A percentile compares a stretch with the other conserved stretches of the same genome.
These are phyloP conservation scores for Micropterix aruncella DNA, from an alignment of 2,888 invertebrate species.

Conservation along the genomic window DNA sequence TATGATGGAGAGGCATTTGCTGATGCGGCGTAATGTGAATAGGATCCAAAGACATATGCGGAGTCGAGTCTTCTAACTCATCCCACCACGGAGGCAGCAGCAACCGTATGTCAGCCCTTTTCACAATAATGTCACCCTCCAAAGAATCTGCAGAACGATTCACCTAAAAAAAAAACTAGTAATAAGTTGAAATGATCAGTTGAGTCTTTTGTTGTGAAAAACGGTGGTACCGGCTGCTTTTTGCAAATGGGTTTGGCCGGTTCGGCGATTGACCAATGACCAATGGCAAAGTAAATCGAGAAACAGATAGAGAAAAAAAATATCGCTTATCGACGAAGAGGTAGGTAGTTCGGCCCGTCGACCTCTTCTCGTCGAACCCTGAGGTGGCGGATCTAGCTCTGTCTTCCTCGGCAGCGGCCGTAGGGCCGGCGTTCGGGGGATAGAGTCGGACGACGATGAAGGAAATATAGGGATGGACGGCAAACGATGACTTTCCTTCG, in stretches of 20 bases:
- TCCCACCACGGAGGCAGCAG: conserved; percentile 95
- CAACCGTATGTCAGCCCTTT: conserved; percentile 80
- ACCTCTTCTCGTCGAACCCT: too few species aligned
- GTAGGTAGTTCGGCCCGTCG: too few species aligned
- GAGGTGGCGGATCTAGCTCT: too few species aligned
- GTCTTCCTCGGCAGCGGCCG: too few species aligned
- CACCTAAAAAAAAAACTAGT: conserved; percentile 1
- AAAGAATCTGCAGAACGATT: conserved; percentile 21
- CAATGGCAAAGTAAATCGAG: too few species aligned
- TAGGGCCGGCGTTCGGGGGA: too few species aligned
- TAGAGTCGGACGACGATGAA: too few species aligned
- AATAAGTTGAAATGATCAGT: neutral
- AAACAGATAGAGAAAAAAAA: conserved; percentile 1
- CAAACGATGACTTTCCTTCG: too few species aligned
- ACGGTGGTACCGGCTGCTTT: neutral
- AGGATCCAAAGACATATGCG: conserved; percentile 19
- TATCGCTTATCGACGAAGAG: too few species aligned
- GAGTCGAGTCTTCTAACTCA: conserved; percentile 63
- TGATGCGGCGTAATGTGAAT: conserved; percentile 21
- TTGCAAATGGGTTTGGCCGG: too few species aligned
- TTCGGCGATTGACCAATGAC: too few species aligned
- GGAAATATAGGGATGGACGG: too few species aligned
- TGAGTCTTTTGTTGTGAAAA: neutral
- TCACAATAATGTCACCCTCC: conserved; percentile 51
- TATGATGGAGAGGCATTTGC: conserved; percentile 4